These are phyloP conservation scores for Dunckerocampus dactyliophorus DNA, from an alignment of 2,113 vertebrate genomes.

Conservation along the genomic window DNA sequence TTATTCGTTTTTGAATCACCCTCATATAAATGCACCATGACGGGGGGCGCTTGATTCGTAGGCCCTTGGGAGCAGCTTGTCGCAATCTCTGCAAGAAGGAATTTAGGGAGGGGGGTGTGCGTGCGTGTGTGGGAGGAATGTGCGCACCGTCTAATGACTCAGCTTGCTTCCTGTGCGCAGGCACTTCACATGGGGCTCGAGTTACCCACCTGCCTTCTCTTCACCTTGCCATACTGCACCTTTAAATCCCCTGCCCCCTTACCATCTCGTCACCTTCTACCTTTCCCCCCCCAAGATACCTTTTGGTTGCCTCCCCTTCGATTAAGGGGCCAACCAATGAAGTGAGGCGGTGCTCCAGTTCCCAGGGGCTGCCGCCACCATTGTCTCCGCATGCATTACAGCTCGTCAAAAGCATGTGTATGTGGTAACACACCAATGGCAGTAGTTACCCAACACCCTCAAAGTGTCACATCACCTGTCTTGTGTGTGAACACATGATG, in stretches of 20 bases:
- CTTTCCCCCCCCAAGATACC: slow-evolving; percentile 8
- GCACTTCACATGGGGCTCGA: slow-evolving; percentile 62
- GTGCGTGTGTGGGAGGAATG: slow-evolving; percentile 32
- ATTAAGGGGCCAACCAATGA: neutral
- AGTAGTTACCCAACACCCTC: slow-evolving; percentile 44
- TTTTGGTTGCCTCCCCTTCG: slow-evolving; percentile 12
- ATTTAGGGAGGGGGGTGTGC: neutral
- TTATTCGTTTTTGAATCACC: no score
- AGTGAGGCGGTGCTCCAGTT: slow-evolving; percentile 17
- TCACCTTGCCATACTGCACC: slow-evolving; percentile 39
- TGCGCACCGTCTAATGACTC: slow-evolving; percentile 37
- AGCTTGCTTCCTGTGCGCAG: slow-evolving; percentile 34
- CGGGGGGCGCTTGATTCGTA: neutral
- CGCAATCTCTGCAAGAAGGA: slow-evolving; percentile 52
- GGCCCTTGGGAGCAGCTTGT: neutral
- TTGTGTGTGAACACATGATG: slow-evolving; percentile 10
- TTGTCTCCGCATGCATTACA: slow-evolving; percentile 39
- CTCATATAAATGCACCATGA: neutral
- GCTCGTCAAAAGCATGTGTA: slow-evolving; percentile 35
- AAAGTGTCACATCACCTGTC: slow-evolving; percentile 29
- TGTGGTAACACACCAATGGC: slow-evolving; percentile 27
- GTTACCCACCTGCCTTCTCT: slow-evolving; percentile 47
- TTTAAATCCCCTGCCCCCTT: neutral
- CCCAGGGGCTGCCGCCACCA: slow-evolving; percentile 34
- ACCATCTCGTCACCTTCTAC: neutral